phyloP scores from a whole-genome alignment of 1,140 invertebrate species.

The Pinna nobilis region DNA sequence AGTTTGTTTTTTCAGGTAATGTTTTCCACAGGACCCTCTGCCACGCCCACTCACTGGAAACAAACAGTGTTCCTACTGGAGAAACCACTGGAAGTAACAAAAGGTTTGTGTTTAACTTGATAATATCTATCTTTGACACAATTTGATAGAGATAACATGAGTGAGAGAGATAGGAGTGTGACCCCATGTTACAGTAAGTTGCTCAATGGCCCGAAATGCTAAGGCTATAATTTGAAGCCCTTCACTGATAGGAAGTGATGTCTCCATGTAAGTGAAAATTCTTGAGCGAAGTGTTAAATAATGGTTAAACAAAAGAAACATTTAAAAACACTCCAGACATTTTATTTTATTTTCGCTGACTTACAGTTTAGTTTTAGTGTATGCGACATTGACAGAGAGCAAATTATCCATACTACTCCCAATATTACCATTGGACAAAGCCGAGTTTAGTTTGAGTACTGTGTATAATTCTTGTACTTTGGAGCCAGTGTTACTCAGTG shows the following conservation, averaged over 20 bases:
- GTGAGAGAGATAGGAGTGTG: not conserved
- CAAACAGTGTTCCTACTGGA: slow-evolving; percentile 71
- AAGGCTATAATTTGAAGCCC: not conserved
- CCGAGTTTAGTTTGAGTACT: no score
- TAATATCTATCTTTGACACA: slow-evolving; percentile 11
- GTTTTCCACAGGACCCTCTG: slow-evolving; percentile 76
- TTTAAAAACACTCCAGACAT: no score
- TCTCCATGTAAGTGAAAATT: not conserved
- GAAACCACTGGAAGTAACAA: slow-evolving; percentile 82
- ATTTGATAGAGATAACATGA: not conserved
- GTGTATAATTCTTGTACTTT: no score
- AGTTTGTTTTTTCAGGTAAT: slow-evolving; percentile 53
- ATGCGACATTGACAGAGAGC: no score
- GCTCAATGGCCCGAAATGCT: not conserved
- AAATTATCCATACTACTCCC: no score
- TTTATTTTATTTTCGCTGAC: no score
- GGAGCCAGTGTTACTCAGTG: no score
- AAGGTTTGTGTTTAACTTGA: no score
- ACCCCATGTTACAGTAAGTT: not conserved
- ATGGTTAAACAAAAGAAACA: no score
- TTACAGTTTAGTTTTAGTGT: no score
- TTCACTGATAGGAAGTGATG: not conserved
- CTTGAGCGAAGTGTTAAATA: not conserved
- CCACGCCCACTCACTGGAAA: slow-evolving; percentile 73
- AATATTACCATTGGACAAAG: no score